phyloP scores from a whole-genome alignment of 2,888 invertebrate species.

The Mythimna vitellina region DNA sequence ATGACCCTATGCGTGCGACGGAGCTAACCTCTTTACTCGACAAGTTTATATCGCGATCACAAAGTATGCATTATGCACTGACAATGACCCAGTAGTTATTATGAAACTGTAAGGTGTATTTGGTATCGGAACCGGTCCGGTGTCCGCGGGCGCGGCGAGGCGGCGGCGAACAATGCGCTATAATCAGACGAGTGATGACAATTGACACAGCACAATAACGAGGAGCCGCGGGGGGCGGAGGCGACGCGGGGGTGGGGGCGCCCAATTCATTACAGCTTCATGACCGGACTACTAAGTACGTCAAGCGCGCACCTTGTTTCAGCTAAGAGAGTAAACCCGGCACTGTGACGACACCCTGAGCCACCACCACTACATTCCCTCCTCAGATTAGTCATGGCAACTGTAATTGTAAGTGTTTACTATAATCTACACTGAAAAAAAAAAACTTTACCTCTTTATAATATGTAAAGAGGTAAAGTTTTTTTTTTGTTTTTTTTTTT shows the following conservation, averaged over 20 bases:
- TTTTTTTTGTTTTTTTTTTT: no score
- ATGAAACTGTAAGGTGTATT: background rate
- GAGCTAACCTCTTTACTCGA: background rate
- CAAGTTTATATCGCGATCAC: background rate
- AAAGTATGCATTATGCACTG: background rate
- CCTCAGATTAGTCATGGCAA: no score
- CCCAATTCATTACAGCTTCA: conserved; percentile 19
- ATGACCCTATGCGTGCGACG: background rate
- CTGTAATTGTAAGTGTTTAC: no score
- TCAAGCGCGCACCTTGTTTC: background rate
- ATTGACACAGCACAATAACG: conserved; percentile 22
- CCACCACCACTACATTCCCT: background rate
- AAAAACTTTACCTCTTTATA: no score
- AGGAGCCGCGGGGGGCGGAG: background rate
- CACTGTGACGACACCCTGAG: background rate
- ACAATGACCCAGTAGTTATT: conserved; percentile 5
- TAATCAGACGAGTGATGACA: conserved; percentile 27
- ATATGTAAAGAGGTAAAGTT: no score
- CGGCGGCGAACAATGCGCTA: conserved; percentile 30
- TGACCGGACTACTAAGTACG: background rate
- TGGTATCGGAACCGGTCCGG: background rate
- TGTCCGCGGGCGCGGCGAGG: background rate
- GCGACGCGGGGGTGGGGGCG: background rate
- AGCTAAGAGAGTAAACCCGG: background rate
- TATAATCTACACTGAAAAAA: no score